These are phyloP conservation scores for Thinocorus orbignyianus DNA, from an alignment of 2,113 vertebrate species.

Conservation along the genomic window DNA sequence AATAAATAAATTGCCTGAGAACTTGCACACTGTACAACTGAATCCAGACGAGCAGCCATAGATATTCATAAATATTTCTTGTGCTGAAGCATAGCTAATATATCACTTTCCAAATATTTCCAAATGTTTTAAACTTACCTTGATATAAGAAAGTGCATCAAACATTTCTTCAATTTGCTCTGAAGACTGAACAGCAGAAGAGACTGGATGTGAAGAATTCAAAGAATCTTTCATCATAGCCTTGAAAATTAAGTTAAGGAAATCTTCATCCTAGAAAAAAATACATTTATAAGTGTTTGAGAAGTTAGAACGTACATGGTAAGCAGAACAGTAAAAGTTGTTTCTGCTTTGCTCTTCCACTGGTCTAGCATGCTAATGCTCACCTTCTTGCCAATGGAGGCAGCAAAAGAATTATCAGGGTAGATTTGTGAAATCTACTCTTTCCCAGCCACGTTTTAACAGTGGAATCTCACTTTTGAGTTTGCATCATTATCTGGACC, in stretches of 20 bases:
- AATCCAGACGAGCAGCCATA: background rate
- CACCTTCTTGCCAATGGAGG: background rate
- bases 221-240: slow-evolving; percentile 88
- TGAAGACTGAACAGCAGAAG: slow-evolving; percentile 81
- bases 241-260: slow-evolving; percentile 84
- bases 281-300: background rate
- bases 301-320: background rate
- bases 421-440: background rate
- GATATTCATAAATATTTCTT: background rate
- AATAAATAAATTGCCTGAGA: background rate
- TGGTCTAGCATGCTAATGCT: background rate
- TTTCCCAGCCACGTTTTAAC: background rate
- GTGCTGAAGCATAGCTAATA: background rate
- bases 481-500: background rate
- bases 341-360: background rate
- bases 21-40: background rate
- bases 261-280: slow-evolving; percentile 83
- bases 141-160: slow-evolving; percentile 92
- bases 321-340: background rate
- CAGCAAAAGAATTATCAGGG: background rate
- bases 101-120: background rate
- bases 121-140: slow-evolving; percentile 76
- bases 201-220: slow-evolving; percentile 89
- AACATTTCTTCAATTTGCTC: slow-evolving; percentile 96
- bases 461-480: background rate